These are phyloP conservation scores for Xestia rhomboidea DNA, from an alignment of 2,888 invertebrate genomes.

Conservation along the genomic window DNA sequence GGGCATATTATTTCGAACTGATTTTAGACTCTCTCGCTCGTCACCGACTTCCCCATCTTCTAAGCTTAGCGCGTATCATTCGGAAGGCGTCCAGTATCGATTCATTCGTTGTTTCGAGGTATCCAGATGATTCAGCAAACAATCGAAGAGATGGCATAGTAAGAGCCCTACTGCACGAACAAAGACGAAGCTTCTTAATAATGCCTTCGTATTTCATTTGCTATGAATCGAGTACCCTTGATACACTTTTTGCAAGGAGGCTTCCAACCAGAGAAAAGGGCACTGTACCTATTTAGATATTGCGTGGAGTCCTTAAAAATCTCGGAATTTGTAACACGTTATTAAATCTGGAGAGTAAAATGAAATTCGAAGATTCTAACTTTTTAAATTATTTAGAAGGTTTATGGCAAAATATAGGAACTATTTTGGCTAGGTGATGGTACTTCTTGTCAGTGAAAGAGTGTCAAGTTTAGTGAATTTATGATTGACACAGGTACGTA, in stretches of 20 bases:
- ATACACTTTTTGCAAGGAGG: neutral
- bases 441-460: neutral
- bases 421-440: neutral
- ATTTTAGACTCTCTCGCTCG: neutral
- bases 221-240: neutral
- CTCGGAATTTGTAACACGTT: too few species aligned
- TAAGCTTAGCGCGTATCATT: neutral
- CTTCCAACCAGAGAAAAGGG: neutral
- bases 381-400: neutral
- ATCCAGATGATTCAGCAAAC: constrained; percentile 5
- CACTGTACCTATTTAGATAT: neutral
- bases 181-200: neutral
- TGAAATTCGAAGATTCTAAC: neutral
- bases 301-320: neutral
- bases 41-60: neutral
- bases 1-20: neutral
- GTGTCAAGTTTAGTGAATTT: neutral
- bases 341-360: neutral
- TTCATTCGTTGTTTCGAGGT: neutral
- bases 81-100: neutral
- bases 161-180: neutral
- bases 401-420: constrained; percentile 1
- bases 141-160: constrained; percentile 3
- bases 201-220: neutral
- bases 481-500: neutral